Conservation (phyloP, 2,888 invertebrate species). For the Zelleria hepariella region DNA sequence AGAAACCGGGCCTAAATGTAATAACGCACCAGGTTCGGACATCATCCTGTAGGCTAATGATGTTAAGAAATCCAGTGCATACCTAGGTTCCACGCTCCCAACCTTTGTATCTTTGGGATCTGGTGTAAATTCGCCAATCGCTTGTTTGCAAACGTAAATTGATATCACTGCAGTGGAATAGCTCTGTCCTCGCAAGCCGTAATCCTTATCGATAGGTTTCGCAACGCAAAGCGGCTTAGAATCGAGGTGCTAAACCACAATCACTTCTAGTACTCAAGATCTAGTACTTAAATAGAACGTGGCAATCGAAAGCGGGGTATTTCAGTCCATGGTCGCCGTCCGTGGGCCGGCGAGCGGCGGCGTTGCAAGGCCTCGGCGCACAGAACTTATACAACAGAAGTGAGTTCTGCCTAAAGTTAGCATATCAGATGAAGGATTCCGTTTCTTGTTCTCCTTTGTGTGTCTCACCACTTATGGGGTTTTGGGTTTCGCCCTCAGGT, state of each 20-base stretch:
- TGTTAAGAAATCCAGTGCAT: no score
- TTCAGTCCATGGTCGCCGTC: constrained; percentile 61
- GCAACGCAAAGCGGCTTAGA: neutral
- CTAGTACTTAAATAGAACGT: constrained; percentile 7
- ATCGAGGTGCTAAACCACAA: constrained; percentile 2
- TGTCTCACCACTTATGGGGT: no score
- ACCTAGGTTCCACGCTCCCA: no score
- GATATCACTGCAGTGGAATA: neutral
- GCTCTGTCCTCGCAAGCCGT: neutral
- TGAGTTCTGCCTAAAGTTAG: no score
- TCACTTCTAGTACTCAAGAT: constrained; percentile 5
- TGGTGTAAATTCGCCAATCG: neutral
- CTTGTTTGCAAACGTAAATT: neutral
- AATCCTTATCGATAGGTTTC: neutral
- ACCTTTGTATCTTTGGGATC: neutral
- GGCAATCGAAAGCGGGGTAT: constrained; percentile 51
- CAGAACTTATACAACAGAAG: constrained; percentile 50
- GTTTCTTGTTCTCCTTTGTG: no score
- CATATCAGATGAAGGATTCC: no score
- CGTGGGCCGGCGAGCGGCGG: constrained; percentile 43
- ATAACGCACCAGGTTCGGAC: no score
- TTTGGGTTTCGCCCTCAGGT: no score
- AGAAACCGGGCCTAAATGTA: no score
- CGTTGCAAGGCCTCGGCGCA: constrained; percentile 50
- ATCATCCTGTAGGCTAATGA: no score